These are phyloP conservation scores for Tadarida brasiliensis DNA, from an alignment of 2,797 vertebrate genomes.

Conservation along the genomic window DNA sequence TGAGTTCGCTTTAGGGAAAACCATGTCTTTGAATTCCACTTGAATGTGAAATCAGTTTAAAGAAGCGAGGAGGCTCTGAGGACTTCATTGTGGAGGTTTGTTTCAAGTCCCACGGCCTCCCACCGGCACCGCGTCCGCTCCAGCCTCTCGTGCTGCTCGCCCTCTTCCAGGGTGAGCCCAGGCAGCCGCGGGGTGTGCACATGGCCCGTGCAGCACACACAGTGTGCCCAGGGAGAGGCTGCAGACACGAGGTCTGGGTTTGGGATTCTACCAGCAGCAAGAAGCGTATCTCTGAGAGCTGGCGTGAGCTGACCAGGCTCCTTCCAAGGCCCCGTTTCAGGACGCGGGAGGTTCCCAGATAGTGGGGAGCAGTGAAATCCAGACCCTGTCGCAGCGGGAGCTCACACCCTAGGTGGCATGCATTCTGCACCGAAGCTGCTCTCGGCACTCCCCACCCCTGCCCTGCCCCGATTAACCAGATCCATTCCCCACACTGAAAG, in stretches of 20 bases:
- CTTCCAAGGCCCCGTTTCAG: not conserved
- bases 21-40: not conserved
- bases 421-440: not conserved
- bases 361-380: not conserved
- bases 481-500: not conserved
- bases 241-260: not conserved
- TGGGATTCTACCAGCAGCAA: not conserved
- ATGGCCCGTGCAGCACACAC: not conserved
- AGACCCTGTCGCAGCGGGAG: rapidly evolving
- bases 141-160: not conserved
- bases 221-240: not conserved
- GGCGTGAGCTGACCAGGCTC: not conserved
- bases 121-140: not conserved
- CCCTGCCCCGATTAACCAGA: not conserved
- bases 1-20: not conserved
- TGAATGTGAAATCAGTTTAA: not conserved
- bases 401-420: not conserved
- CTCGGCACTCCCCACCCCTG: rapidly evolving
- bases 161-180: not conserved
- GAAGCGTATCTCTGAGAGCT: not conserved
- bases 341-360: not conserved
- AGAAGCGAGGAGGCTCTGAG: not conserved
- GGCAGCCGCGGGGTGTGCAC: not conserved
- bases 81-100: not conserved
- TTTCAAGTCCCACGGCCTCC: not conserved